Base-by-base conservation (phyloP, 1,140 invertebrate species). In the Platyura marginata region DNA sequence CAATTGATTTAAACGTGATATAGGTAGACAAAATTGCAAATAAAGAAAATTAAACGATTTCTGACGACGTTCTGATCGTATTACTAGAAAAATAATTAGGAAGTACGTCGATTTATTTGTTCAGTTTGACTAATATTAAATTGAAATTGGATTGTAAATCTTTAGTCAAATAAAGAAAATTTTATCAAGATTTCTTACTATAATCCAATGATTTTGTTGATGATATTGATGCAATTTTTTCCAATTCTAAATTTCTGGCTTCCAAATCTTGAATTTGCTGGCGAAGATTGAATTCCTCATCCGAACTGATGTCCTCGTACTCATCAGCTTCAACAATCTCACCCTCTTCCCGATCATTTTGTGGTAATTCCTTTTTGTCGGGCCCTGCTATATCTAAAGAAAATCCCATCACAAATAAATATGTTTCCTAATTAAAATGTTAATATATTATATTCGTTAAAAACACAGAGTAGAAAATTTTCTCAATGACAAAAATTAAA, bases 291-390 rank as follows among this genome's bases (percentile, higher is more conserved):
- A 51, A 48, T 29, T 60, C 58, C 21, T 61, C 58, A 38, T 60
- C 58, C 1, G 56, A 59, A 13, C 55, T 52, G 16, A 59, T 59
- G 41, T 56, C 42, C 21, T 59, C 57, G 20, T 45, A 59, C 4
- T 59, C 56, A 41, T 57, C 57, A n/a, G 56, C 43, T 20, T 59
- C 56, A 21, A 57, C 50, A 43, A 61, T 58, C 47, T 60, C 57
- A n/a, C 58, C 58, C 42, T 61, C 57, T 45, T 60, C 49, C 6
- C 37, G 47, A 22, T 46, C 47, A 29, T 41, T n/a, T n/a, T n/a
- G n/a, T n/a, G n/a, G n/a, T n/a, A n/a, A n/a, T n/a, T n/a, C n/a
- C n/a, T n/a, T n/a, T n/a, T n/a, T n/a, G n/a, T n/a, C n/a, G n/a
- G n/a, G n/a, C n/a, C n/a, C n/a, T n/a, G n/a, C n/a, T n/a, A n/a